These are phyloP conservation scores for Acropora tenuis DNA, from an alignment of 64 coral and sea anemone species.

Conservation along the genomic window DNA sequence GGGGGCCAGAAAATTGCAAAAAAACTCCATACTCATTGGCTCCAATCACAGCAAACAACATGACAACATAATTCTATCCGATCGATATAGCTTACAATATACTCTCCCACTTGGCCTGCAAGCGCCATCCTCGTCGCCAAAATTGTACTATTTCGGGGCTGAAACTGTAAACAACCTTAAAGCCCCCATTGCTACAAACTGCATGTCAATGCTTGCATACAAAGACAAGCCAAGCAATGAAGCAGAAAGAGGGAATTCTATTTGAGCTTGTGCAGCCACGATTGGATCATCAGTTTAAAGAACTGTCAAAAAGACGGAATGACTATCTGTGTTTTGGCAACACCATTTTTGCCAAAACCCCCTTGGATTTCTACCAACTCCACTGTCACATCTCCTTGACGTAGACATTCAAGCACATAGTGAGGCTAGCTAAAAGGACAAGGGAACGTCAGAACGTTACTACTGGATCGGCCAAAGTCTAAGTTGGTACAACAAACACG, in stretches of 20 bases:
- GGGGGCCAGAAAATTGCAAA: too few species aligned
- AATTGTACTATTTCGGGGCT: too few species aligned
- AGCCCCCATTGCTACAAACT: too few species aligned
- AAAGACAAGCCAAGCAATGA: conserved; percentile 55
- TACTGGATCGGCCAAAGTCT: conserved; percentile 52
- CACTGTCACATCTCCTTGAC: conserved; percentile 56
- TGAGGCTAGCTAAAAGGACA: conserved; percentile 25
- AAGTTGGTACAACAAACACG: conserved; percentile 44
- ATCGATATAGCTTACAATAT: too few species aligned
- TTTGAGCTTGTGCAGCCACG: conserved; percentile 29
- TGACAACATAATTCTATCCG: too few species aligned
- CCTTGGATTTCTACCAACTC: conserved; percentile 17
- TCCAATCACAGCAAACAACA: too few species aligned
- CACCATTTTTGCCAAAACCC: conserved; percentile 30
- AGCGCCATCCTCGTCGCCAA: too few species aligned
- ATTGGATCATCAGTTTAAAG: conserved; percentile 40
- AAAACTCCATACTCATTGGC: too few species aligned
- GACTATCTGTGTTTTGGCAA: conserved; percentile 56
- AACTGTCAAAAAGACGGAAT: conserved; percentile 57
- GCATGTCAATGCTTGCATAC: conserved; percentile 29
- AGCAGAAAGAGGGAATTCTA: conserved; percentile 58
- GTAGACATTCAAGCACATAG: conserved; percentile 38
- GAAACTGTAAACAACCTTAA: too few species aligned
- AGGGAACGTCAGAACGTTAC: conserved; percentile 21
- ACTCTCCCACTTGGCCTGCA: too few species aligned